A percentile compares a stretch with the other conserved stretches of the same genome.
Evolutionary conservation across 2,797 vertebrate species (phyloP).

Genomic region (Rhynchonycteris naso): DNA sequence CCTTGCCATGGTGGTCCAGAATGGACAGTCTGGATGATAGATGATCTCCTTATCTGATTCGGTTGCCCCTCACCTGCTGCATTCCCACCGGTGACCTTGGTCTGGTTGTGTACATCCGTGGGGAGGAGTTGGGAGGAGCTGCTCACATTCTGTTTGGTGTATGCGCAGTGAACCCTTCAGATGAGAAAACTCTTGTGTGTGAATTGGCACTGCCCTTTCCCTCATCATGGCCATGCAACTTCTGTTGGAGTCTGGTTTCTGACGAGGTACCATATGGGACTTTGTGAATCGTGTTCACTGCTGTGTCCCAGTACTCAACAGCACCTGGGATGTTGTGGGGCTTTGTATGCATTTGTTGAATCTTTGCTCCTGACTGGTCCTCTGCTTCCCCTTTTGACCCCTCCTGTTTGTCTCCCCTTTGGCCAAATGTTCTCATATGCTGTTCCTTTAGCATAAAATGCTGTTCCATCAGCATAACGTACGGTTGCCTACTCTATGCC

Average conservation of each 20-base stretch:
- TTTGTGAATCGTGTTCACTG: background rate
- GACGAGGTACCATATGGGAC: background rate
- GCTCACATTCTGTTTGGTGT: background rate
- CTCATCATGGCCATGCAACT: fast-evolving
- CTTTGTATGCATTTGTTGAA: background rate
- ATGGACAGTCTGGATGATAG: background rate
- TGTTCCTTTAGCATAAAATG: background rate
- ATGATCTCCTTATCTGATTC: background rate
- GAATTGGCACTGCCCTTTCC: background rate
- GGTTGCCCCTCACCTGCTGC: background rate
- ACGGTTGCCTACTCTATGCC: background rate
- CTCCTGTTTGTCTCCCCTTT: background rate
- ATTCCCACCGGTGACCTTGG: background rate
- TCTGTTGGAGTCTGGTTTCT: background rate
- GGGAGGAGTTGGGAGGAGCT: background rate
- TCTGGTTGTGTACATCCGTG: background rate
- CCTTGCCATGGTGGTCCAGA: background rate
- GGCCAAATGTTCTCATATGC: background rate
- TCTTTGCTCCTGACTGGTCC: background rate
- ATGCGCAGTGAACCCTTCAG: background rate
- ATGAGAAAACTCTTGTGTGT: background rate
- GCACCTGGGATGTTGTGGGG: background rate
- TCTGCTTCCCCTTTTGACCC: background rate
- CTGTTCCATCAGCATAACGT: background rate
- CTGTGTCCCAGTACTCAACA: background rate